These are phyloP conservation scores for Seira sanloemensis DNA, from an alignment of 2,888 invertebrate species.

Conservation along the genomic window DNA sequence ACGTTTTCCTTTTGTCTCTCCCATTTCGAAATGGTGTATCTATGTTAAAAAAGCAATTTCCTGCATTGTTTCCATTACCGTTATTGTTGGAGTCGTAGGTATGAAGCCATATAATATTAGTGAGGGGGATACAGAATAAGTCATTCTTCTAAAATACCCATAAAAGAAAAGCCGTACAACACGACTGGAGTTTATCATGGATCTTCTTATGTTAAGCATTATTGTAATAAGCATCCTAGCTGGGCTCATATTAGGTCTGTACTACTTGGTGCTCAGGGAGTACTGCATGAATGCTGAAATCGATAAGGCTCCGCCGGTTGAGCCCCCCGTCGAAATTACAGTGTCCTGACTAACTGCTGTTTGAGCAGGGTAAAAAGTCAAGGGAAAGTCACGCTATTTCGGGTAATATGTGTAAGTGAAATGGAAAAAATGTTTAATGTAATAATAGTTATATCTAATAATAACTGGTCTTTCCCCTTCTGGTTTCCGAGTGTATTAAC, in stretches of 20 bases:
- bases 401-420: slow-evolving; percentile 36
- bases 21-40: neutral
- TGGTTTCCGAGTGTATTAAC: no score
- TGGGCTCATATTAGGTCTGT: slow-evolving; percentile 71
- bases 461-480: no score
- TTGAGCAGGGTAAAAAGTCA: slow-evolving; percentile 36
- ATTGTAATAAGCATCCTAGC: slow-evolving; percentile 72
- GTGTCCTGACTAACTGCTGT: slow-evolving; percentile 55
- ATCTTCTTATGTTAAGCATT: slow-evolving; percentile 72
- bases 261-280: slow-evolving; percentile 71
- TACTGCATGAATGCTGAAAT: slow-evolving; percentile 69
- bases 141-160: neutral
- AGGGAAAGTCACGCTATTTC: neutral
- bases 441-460: slow-evolving; percentile 34
- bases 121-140: neutral
- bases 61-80: slow-evolving; percentile 35
- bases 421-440: slow-evolving; percentile 19
- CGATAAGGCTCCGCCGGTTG: slow-evolving; percentile 58
- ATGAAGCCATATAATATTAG: neutral
- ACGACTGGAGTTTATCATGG: no score
- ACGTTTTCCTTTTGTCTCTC: slow-evolving; percentile 4
- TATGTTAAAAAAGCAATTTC: neutral
- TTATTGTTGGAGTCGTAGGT: slow-evolving; percentile 20
- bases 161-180: no score
- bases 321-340: slow-evolving; percentile 54